These are phyloP conservation scores for Tolypeutes matacus DNA, from an alignment of 2,797 vertebrate genomes.

Conservation along the genomic window DNA sequence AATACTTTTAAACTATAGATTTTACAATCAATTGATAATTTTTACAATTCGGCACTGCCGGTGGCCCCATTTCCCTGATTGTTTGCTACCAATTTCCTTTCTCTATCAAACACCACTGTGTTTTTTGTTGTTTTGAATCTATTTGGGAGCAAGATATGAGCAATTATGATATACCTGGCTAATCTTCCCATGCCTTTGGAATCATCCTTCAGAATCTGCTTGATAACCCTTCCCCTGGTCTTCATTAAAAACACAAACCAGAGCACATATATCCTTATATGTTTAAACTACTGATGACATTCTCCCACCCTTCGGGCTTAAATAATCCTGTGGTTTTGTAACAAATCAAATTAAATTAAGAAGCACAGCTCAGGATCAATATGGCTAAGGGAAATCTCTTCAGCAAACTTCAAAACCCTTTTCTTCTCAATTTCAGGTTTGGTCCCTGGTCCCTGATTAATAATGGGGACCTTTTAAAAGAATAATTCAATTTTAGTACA, in stretches of 20 bases:
- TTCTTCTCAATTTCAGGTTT: not conserved
- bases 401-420: not conserved
- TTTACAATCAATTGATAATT: not conserved
- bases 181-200: not conserved
- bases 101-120: not conserved
- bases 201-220: not conserved
- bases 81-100: not conserved
- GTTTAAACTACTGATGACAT: not conserved
- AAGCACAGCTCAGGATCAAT: not conserved
- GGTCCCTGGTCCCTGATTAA: not conserved
- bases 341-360: not conserved
- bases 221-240: rapidly evolving
- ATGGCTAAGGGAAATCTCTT: not conserved
- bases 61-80: not conserved
- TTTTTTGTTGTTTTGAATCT: not conserved
- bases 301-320: not conserved
- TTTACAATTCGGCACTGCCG: not conserved
- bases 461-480: not conserved
- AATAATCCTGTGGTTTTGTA: not conserved
- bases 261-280: not conserved
- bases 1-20: not conserved
- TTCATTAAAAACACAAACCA: not conserved
- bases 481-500: not conserved
- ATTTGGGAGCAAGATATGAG: not conserved
- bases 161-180: not conserved